Base-by-base conservation (phyloP, 2,888 invertebrate genomes). In the Ametastegia equiseti region DNA sequence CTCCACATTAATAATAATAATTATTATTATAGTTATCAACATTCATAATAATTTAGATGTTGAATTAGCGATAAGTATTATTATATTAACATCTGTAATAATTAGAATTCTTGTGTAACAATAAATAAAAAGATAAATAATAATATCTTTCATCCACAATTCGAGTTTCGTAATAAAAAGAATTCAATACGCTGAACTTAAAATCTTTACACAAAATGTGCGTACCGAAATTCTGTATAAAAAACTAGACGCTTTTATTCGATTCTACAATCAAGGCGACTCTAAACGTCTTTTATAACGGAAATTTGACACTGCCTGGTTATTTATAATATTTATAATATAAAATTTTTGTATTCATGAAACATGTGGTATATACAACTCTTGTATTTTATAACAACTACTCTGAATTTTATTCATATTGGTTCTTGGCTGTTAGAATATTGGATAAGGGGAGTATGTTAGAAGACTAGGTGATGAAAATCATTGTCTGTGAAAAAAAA, bases 121-220 rank as follows among this genome's bases (percentile, higher is more conserved):
- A 60, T n/a, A n/a, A n/a, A n/a, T n/a, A n/a, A 63, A 42, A 15
- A 78, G 42, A 78, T 78, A 78, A 78, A 63, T 60, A 78, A 60
- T 54, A 75, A 19, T 57, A 36, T 54, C 36, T 75, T n/a, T n/a
- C n/a, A 57, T 54, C 75, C 23, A 36, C 36, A 50, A 57, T 54
- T 36, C 36, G 6, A 30, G 15, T 71, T 15, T 9, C 27, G 47
- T 45, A 71, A 71, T 71, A 45, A 30, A 23, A 30, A 67, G 39
- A 47, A 27, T 45, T 19, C 3, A n/a, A 23, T 15, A 27, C 23
- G 3, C 13, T 45, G 27, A 45, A 23, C 7, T 23, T 0, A 50
- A 33, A 36, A 75, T 23, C 7, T 75, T 19, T 75, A 75, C 36
- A 11, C 75, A 30, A 33, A 7, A 36, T 50, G 33, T 75, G 47